These are phyloP conservation scores for Palythoa heliodiscus DNA, from an alignment of 92 coral and sea anemone species.

Conservation along the genomic window DNA sequence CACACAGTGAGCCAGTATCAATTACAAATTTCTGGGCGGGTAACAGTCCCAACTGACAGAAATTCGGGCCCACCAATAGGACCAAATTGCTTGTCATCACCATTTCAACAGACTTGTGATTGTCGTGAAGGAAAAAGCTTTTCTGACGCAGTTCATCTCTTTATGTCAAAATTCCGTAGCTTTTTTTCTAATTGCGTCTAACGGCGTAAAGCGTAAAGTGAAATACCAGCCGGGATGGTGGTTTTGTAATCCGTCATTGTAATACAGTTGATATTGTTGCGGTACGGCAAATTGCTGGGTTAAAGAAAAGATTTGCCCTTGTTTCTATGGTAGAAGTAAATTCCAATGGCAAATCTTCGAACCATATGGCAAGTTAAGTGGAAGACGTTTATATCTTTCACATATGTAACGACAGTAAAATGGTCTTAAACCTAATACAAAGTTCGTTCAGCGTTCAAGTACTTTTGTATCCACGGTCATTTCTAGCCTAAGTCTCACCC, in stretches of 20 bases:
- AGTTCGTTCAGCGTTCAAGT: not conserved
- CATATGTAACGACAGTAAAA: slow-evolving; percentile 14
- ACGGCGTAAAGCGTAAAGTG: slow-evolving; percentile 59
- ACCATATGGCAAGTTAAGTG: slow-evolving; percentile 28
- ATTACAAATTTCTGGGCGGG: slow-evolving; percentile 62
- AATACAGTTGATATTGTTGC: slow-evolving; percentile 9
- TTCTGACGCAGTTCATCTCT: slow-evolving; percentile 60
- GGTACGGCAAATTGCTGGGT: not conserved
- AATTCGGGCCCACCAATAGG: slow-evolving; percentile 73
- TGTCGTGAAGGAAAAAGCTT: slow-evolving; percentile 57
- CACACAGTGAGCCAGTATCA: slow-evolving; percentile 81
- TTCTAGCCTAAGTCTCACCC: slow-evolving; percentile 6
- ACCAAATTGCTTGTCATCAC: slow-evolving; percentile 91
- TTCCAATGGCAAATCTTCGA: not conserved
- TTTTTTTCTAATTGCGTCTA: slow-evolving; percentile 74
- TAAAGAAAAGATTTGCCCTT: not conserved
- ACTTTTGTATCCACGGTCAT: not conserved
- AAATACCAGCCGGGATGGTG: slow-evolving; percentile 71
- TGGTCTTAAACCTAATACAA: not conserved
- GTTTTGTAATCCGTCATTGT: not conserved
- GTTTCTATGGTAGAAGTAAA: not conserved
- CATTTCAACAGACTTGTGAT: slow-evolving; percentile 80
- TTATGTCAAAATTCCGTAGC: slow-evolving; percentile 68
- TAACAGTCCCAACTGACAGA: slow-evolving; percentile 71
- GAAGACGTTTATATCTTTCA: slow-evolving; percentile 10